Conservation (phyloP, 2,113 vertebrate genomes). For the Seriola quinqueradiata region DNA sequence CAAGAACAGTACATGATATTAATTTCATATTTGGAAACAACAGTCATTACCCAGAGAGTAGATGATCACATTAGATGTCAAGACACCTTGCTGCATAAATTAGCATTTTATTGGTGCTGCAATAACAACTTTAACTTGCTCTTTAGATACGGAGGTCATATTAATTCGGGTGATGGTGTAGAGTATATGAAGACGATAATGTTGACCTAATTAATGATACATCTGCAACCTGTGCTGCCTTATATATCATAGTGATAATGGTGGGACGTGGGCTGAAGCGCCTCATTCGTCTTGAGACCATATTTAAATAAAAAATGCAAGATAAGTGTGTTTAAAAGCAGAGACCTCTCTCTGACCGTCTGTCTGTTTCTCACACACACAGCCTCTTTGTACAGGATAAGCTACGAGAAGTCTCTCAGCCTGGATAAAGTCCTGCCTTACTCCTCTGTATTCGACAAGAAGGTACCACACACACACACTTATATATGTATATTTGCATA, state of each 20-base stretch:
- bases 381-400: slow-evolving; percentile 91
- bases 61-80: slow-evolving; percentile 23
- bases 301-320: slow-evolving; percentile 7
- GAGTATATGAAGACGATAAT: slow-evolving; percentile 11
- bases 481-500: background rate
- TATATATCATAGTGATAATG: slow-evolving; percentile 15
- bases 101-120: slow-evolving; percentile 40
- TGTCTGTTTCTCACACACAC: slow-evolving; percentile 26
- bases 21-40: slow-evolving; percentile 10
- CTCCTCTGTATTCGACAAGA: slow-evolving; percentile 88
- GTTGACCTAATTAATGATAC: slow-evolving; percentile 32
- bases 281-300: slow-evolving; percentile 13
- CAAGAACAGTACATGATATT: background rate
- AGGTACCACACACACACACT: slow-evolving; percentile 81
- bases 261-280: background rate
- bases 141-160: slow-evolving; percentile 8
- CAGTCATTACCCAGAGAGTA: slow-evolving; percentile 2
- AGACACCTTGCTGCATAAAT: slow-evolving; percentile 31
- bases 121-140: slow-evolving; percentile 22
- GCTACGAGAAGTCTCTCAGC: slow-evolving; percentile 84
- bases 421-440: slow-evolving; percentile 91
- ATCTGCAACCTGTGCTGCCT: slow-evolving; percentile 16
- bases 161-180: slow-evolving; percentile 14
- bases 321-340: background rate
- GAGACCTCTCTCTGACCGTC: background rate